Evolutionary conservation across 23 tunicate genomes (phyloP).

Genomic region (Ciona savignyi): DNA sequence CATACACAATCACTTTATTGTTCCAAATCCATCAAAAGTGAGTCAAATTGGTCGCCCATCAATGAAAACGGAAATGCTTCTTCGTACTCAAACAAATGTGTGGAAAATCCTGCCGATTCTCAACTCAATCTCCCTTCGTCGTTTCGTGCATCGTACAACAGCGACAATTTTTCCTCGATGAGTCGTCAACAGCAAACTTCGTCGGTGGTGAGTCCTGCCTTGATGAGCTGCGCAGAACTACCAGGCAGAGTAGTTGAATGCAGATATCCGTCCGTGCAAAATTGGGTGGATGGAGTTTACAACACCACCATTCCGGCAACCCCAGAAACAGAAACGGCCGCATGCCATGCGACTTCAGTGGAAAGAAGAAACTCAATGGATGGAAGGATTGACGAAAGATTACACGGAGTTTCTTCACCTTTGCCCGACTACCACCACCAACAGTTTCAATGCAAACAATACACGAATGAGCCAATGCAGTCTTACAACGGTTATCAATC

Average conservation of each 20-base stretch:
- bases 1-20: not conserved
- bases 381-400: not conserved
- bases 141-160: not conserved
- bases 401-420: not conserved
- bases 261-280: not conserved
- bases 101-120: not conserved
- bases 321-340: constrained; percentile 7
- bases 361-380: constrained; percentile 1
- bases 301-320: not conserved
- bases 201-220: constrained; percentile 5
- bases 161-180: not conserved
- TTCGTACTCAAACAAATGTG: not conserved
- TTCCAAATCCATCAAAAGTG: not conserved
- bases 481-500: not conserved
- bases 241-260: not conserved
- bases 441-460: not conserved
- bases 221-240: not conserved
- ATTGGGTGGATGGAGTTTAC: not conserved
- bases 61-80: not conserved
- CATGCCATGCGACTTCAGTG: not conserved
- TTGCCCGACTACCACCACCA: constrained; percentile 2
- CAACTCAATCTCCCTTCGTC: not conserved
- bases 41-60: constrained; percentile 5
- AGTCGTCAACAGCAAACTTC: not conserved
- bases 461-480: not conserved